A percentile compares a stretch with the other conserved stretches of the same genome.
Evolutionary conservation across 2,888 invertebrate genomes (phyloP).

Genomic region (Epinotia demarniana): DNA sequence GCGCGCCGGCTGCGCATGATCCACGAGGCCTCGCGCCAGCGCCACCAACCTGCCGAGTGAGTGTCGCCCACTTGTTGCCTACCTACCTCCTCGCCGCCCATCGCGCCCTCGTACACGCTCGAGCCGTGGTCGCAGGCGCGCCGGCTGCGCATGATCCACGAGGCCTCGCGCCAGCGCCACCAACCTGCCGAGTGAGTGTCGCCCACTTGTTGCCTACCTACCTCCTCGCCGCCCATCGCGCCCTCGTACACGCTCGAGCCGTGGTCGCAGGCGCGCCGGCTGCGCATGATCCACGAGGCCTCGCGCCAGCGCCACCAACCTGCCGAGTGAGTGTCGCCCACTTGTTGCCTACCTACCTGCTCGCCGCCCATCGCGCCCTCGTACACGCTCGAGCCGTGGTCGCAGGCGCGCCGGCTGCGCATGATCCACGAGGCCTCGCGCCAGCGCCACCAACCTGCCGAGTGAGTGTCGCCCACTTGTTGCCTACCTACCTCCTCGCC

Average conservation of each 20-base stretch:
- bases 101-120: conserved; percentile 72
- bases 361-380: conserved; percentile 63
- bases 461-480: conserved; percentile 39
- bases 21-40: conserved; percentile 74
- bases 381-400: conserved; percentile 79
- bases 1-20: conserved; percentile 80
- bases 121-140: conserved; percentile 80
- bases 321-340: conserved; percentile 46
- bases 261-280: conserved; percentile 76
- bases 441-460: conserved; percentile 59
- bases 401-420: conserved; percentile 77
- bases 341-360: too few species aligned
- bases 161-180: conserved; percentile 72
- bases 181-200: conserved; percentile 51
- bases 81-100: conserved; percentile 55
- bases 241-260: conserved; percentile 79
- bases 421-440: conserved; percentile 80
- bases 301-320: conserved; percentile 67
- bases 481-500: conserved; percentile 54
- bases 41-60: conserved; percentile 56
- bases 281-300: conserved; percentile 80
- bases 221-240: conserved; percentile 57
- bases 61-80: too few species aligned
- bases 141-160: conserved; percentile 78
- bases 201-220: too few species aligned